phyloP scores from a whole-genome alignment of 2,113 vertebrate species.

The Paraplagusia blochii region DNA sequence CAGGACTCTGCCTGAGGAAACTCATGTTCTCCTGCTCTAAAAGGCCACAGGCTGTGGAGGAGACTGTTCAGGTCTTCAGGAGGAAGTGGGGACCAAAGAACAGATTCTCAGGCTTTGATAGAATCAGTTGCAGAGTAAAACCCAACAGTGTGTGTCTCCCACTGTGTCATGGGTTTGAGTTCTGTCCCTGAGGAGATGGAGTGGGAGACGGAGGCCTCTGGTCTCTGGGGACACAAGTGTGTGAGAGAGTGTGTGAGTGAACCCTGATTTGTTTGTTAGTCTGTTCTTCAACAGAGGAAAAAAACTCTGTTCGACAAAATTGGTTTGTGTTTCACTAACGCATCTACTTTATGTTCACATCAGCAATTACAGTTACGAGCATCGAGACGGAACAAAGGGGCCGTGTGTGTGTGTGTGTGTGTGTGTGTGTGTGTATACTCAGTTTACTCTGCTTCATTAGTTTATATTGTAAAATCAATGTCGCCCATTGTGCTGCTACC shows the following conservation, averaged over 20 bases:
- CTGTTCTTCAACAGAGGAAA: neutral
- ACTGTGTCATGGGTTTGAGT: conserved; percentile 12
- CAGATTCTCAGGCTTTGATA: no score
- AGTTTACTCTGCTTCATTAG: conserved; percentile 64
- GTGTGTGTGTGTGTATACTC: conserved; percentile 38
- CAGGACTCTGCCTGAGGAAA: conserved; percentile 5
- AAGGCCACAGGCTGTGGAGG: conserved; percentile 36
- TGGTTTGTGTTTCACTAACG: conserved; percentile 60
- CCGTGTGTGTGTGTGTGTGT: conserved; percentile 45
- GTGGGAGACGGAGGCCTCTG: conserved; percentile 23
- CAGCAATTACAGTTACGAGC: conserved; percentile 49
- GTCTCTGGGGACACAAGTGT: no score
- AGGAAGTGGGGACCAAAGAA: no score
- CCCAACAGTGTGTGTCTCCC: no score
- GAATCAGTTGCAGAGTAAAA: no score
- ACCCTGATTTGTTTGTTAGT: conserved; percentile 33
- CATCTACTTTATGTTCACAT: conserved; percentile 61
- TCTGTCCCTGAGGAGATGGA: conserved; percentile 70
- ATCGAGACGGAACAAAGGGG: conserved; percentile 48
- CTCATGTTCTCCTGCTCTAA: conserved; percentile 6
- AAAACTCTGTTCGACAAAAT: conserved; percentile 27
- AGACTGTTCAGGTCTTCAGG: no score
- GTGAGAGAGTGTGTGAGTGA: conserved; percentile 3
- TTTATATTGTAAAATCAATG: conserved; percentile 72
- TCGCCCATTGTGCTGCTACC: conserved; percentile 44